Percentiles rank a stretch among this genome's conserved stretches.
Evolutionary conservation across 2,797 vertebrate genomes (phyloP).

Genomic region (Chloroceryle inda): DNA sequence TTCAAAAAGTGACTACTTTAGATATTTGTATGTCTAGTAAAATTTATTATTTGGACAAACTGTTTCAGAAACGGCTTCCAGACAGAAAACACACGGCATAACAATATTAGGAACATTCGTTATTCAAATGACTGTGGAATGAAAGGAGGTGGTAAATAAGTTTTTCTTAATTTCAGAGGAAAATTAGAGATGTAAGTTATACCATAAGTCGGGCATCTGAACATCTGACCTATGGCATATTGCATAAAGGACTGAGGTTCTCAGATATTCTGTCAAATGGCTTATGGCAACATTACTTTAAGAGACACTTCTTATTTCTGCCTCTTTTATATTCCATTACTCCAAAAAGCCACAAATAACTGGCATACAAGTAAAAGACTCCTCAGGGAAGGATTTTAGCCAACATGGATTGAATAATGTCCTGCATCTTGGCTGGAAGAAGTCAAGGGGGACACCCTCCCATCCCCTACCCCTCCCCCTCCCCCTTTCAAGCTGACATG

Average conservation of each 20-base stretch:
- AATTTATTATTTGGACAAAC: background rate
- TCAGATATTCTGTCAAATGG: rapidly evolving
- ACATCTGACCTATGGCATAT: background rate
- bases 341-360: background rate
- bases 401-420: background rate
- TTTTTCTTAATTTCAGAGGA: background rate
- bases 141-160: background rate
- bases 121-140: background rate
- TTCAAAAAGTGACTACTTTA: background rate
- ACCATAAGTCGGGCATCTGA: background rate
- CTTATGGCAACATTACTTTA: background rate
- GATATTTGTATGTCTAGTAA: background rate
- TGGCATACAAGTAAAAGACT: background rate
- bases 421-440: background rate
- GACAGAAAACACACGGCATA: background rate
- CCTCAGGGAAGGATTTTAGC: background rate
- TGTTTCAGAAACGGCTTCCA: background rate
- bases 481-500: slow-evolving; percentile 8
- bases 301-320: background rate
- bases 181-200: background rate
- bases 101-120: background rate
- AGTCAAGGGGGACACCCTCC: background rate
- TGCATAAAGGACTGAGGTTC: background rate
- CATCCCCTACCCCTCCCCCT: too few relatives aligned
- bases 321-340: background rate